These are phyloP conservation scores for Chydorus sphaericus DNA, from an alignment of 2,888 invertebrate species.

Conservation along the genomic window DNA sequence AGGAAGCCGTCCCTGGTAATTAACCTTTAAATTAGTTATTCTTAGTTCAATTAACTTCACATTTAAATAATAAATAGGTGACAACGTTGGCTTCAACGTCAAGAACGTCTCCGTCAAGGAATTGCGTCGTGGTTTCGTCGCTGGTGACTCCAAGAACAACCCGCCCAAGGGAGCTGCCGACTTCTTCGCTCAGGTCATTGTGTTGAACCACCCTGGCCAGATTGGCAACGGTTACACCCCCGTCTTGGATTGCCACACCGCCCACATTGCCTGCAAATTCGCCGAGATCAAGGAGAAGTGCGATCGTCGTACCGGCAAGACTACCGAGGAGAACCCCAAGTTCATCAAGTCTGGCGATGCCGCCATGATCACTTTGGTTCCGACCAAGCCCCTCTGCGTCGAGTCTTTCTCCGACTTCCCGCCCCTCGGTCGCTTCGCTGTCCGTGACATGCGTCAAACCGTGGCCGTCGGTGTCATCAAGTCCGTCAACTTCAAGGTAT, in stretches of 20 bases:
- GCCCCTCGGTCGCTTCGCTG: slow-evolving; percentile 93
- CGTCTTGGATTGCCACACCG: slow-evolving; percentile 99
- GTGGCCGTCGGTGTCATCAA: slow-evolving; percentile 97
- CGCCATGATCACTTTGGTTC: slow-evolving; percentile 83
- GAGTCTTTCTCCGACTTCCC: slow-evolving; percentile 97
- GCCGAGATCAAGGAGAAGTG: slow-evolving; percentile 96
- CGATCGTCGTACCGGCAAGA: slow-evolving; percentile 96
- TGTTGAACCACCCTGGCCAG: slow-evolving; percentile 98
- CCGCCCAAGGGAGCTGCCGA: slow-evolving; percentile 89
- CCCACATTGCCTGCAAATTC: slow-evolving; percentile 99
- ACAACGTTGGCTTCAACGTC: slow-evolving; percentile 99
- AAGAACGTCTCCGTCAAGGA: slow-evolving; percentile 99
- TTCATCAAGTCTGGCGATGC: slow-evolving; percentile 94
- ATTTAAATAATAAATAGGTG: slow-evolving; percentile 34
- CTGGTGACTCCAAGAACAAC: slow-evolving; percentile 92
- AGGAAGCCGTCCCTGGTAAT: slow-evolving; percentile 72
- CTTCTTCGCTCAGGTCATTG: slow-evolving; percentile 95
- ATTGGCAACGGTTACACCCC: slow-evolving; percentile 98
- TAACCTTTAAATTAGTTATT: not conserved
- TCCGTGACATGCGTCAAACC: slow-evolving; percentile 98
- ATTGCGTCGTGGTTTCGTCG: slow-evolving; percentile 96
- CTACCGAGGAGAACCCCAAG: slow-evolving; percentile 82
- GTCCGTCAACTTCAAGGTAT: slow-evolving; percentile 22
- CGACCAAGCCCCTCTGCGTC: slow-evolving; percentile 95
- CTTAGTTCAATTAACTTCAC: not conserved